Conservation (phyloP, 1,140 invertebrate species). For the Pseudoatta argentina region DNA sequence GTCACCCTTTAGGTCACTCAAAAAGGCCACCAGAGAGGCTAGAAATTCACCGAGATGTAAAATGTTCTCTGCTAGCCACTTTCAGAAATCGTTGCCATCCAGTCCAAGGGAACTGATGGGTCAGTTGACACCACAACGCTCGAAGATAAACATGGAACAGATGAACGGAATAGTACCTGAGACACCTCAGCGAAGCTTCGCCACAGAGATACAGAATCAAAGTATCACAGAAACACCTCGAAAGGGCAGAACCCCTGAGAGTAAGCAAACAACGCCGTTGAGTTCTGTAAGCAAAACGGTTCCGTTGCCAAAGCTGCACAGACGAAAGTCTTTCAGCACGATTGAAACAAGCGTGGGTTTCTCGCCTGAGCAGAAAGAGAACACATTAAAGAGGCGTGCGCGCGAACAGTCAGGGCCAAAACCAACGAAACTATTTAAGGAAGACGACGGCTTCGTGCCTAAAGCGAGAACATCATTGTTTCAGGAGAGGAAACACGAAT, state of each 20-base stretch:
- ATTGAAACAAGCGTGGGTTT: slow-evolving; percentile 66
- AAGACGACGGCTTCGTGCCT: slow-evolving; percentile 72
- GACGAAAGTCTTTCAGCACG: slow-evolving; percentile 75
- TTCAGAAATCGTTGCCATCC: slow-evolving; percentile 56
- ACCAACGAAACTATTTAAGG: slow-evolving; percentile 73
- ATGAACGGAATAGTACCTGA: slow-evolving; percentile 75
- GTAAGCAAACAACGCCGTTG: slow-evolving; percentile 79
- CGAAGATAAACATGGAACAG: neutral
- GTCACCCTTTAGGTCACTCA: slow-evolving; percentile 76
- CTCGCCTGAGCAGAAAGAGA: slow-evolving; percentile 73
- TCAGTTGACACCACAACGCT: slow-evolving; percentile 7
- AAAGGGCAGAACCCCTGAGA: slow-evolving; percentile 73
- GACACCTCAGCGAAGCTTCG: slow-evolving; percentile 75
- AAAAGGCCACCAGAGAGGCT: slow-evolving; percentile 69
- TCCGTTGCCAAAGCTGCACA: slow-evolving; percentile 76
- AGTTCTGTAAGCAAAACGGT: slow-evolving; percentile 76
- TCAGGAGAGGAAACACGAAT: slow-evolving; percentile 74
- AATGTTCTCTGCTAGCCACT: slow-evolving; percentile 51
- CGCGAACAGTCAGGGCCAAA: slow-evolving; percentile 58
- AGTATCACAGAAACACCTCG: slow-evolving; percentile 76
- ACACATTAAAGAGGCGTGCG: slow-evolving; percentile 73
- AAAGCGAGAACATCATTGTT: slow-evolving; percentile 82
- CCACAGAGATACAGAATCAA: slow-evolving; percentile 65
- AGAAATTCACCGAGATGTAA: slow-evolving; percentile 70
- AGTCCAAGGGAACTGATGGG: slow-evolving; percentile 20